phyloP scores from a whole-genome alignment of 2,888 invertebrate genomes.

The Bimastos eiseni region DNA sequence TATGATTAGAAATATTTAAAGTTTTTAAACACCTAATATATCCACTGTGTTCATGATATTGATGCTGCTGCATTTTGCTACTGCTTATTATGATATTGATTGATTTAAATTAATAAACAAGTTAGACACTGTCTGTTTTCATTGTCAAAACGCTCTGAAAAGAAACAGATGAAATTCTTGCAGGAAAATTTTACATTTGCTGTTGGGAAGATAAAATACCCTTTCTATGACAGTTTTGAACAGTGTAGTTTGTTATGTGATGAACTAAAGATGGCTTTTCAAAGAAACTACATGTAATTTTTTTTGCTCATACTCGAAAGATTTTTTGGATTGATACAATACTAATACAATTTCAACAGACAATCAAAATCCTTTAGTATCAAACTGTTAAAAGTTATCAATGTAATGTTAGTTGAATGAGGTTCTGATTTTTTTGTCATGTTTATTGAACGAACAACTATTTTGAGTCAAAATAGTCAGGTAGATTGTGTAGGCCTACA shows the following conservation, averaged over 20 bases:
- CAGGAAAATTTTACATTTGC: not conserved
- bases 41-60: not conserved
- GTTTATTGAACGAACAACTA: not conserved
- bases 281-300: no score
- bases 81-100: not conserved
- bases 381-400: not conserved
- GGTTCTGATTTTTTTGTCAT: not conserved
- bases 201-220: not conserved
- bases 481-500: no score
- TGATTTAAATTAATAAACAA: not conserved
- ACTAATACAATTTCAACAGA: not conserved
- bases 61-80: slow-evolving; percentile 13
- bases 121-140: not conserved
- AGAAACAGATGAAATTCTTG: no score
- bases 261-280: not conserved
- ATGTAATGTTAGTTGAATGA: not conserved
- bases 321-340: no score
- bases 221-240: not conserved
- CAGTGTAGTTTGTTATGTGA: not conserved
- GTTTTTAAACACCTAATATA: not conserved
- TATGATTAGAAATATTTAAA: slow-evolving; percentile 2
- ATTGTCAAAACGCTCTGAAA: no score
- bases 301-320: no score
- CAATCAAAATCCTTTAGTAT: not conserved
- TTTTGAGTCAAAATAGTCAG: not conserved